Percentiles rank a stretch among this genome's conserved stretches.
Evolutionary conservation across 1,140 invertebrate species (phyloP).

Genomic region (Pararge aegeria): DNA sequence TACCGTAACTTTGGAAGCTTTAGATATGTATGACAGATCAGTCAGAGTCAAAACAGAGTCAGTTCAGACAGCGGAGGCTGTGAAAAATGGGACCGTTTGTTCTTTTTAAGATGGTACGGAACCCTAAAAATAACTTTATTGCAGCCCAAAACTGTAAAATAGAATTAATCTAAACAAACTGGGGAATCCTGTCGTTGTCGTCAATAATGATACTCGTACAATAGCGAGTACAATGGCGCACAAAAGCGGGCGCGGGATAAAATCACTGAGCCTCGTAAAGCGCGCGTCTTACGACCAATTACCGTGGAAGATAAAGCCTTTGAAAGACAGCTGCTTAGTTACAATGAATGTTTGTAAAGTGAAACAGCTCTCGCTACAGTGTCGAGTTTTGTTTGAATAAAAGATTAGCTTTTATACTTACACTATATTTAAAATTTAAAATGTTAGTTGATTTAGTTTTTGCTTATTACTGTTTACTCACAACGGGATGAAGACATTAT

Average conservation of each 20-base stretch:
- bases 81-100: no score
- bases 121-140: no score
- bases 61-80: no score
- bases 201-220: conserved; percentile 4
- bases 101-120: no score
- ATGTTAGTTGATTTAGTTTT: no score
- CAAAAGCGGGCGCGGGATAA: conserved; percentile 38
- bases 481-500: no score
- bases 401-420: neutral
- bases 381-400: neutral
- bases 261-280: conserved; percentile 42
- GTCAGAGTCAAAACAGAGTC: no score
- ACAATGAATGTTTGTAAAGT: conserved; percentile 25
- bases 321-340: conserved; percentile 36
- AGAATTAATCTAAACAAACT: neutral
- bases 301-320: conserved; percentile 48
- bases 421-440: neutral
- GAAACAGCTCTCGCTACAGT: conserved; percentile 7
- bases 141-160: no score
- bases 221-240: conserved; percentile 35
- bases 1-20: no score
- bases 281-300: conserved; percentile 57
- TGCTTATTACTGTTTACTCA: no score
- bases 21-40: no score
- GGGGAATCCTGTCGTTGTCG: neutral